These are phyloP conservation scores for Acanthosepion pharaonis DNA, from an alignment of 2,888 invertebrate species.

Conservation along the genomic window DNA sequence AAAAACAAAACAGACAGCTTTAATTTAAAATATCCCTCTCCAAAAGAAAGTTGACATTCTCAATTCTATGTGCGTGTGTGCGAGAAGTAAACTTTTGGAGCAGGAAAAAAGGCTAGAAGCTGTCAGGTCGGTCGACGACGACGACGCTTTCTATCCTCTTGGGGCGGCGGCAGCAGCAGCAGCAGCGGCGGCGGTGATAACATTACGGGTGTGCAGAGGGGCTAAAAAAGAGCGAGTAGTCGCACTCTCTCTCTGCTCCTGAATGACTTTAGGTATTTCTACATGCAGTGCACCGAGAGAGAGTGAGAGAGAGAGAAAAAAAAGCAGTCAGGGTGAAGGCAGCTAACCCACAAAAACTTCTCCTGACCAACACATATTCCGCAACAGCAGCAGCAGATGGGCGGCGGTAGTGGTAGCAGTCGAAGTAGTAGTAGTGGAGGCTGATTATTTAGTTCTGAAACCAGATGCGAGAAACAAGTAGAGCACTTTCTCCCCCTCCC, in stretches of 20 bases:
- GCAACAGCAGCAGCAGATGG: neutral
- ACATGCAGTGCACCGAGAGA: neutral
- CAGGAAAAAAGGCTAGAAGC: neutral
- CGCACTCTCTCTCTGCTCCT: neutral
- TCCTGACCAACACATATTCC: neutral
- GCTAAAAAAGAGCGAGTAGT: neutral
- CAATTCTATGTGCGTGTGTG: neutral
- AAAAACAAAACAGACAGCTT: neutral
- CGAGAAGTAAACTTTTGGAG: neutral
- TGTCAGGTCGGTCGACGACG: neutral
- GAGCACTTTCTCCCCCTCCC: neutral
- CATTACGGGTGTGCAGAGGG: slow-evolving; percentile 2
- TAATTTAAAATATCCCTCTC: neutral
- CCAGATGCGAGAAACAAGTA: slow-evolving; percentile 16
- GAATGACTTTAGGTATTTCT: neutral
- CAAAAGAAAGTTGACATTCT: neutral
- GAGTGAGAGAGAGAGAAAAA: neutral
- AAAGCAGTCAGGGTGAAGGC: neutral
- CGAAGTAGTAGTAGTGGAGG: too few relatives aligned
- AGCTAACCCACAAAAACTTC: neutral
- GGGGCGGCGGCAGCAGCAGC: neutral
- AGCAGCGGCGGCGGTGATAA: neutral
- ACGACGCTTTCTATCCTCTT: neutral
- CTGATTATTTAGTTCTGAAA: neutral
- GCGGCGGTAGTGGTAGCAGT: neutral